A percentile compares a stretch with the other conserved stretches of the same genome.
Conservation (phyloP, 2,888 invertebrate genomes). For the Ophioninae sp. region DNA sequence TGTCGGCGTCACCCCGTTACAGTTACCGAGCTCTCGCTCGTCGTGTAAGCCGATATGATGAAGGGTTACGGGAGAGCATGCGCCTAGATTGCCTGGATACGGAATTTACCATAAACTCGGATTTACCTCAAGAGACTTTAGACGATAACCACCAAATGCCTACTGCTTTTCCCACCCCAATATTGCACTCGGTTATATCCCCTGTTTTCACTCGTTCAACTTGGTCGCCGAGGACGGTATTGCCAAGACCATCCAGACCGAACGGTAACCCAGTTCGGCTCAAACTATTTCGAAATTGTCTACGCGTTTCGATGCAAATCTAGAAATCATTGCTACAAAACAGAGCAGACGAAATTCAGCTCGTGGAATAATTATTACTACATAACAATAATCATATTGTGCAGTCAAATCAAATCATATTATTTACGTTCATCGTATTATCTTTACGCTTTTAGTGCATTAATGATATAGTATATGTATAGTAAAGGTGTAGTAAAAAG, state of each 20-base stretch:
- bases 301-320: not conserved
- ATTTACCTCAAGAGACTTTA: not conserved
- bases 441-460: no score
- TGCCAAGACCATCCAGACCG: not conserved
- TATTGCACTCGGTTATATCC: not conserved
- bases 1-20: not conserved
- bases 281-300: not conserved
- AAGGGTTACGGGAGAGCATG: conserved; percentile 14
- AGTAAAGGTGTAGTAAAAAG: no score
- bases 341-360: not conserved
- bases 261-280: not conserved
- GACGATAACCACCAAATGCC: not conserved
- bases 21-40: not conserved
- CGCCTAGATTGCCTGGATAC: not conserved
- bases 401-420: no score
- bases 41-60: conserved; percentile 6
- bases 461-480: no score
- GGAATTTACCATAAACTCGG: conserved; percentile 25
- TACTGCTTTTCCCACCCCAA: not conserved
- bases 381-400: no score
- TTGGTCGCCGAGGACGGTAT: no score
- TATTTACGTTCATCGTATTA: no score
- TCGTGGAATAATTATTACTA: no score
- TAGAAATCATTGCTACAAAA: not conserved
- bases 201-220: not conserved